phyloP scores from a whole-genome alignment of 2,113 vertebrate species.

The Aldabrachelys gigantea region DNA sequence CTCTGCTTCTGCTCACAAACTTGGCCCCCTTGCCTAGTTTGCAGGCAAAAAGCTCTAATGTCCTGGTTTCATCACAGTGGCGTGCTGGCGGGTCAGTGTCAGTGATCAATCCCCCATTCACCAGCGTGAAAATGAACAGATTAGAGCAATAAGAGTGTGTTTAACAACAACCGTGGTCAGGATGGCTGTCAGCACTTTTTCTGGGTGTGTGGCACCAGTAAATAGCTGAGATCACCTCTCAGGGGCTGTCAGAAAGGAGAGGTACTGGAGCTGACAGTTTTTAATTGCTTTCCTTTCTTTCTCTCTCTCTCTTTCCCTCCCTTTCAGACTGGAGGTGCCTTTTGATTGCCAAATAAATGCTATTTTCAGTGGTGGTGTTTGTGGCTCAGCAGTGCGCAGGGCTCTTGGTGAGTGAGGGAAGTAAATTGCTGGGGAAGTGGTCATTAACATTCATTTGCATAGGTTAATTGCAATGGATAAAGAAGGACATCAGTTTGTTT shows the following conservation, averaged over 20 bases:
- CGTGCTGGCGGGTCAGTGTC: slow-evolving; percentile 38
- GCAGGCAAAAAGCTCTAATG: neutral
- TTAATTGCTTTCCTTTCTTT: neutral
- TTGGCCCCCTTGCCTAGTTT: neutral
- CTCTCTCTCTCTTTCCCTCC: neutral
- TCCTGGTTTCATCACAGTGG: slow-evolving; percentile 4
- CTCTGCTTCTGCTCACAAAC: neutral
- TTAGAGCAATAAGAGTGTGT: slow-evolving; percentile 55
- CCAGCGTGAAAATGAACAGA: slow-evolving; percentile 27
- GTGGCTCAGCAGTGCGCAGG: neutral
- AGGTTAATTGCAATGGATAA: slow-evolving; percentile 59
- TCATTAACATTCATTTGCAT: slow-evolving; percentile 53
- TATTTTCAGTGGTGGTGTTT: neutral
- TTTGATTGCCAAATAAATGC: neutral
- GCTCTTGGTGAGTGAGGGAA: neutral
- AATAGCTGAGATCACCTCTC: slow-evolving; percentile 29
- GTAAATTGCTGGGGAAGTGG: slow-evolving; percentile 17
- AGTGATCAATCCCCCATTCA: slow-evolving; percentile 43
- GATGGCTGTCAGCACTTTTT: slow-evolving; percentile 24
- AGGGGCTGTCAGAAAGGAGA: neutral
- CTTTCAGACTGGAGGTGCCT: neutral
- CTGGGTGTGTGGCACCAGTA: slow-evolving; percentile 1
- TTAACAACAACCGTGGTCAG: slow-evolving; percentile 37
- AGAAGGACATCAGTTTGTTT: slow-evolving; percentile 40
- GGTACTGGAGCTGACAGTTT: neutral